Conservation (phyloP, 1,140 invertebrate genomes). For the Temnothorax nylanderi region DNA sequence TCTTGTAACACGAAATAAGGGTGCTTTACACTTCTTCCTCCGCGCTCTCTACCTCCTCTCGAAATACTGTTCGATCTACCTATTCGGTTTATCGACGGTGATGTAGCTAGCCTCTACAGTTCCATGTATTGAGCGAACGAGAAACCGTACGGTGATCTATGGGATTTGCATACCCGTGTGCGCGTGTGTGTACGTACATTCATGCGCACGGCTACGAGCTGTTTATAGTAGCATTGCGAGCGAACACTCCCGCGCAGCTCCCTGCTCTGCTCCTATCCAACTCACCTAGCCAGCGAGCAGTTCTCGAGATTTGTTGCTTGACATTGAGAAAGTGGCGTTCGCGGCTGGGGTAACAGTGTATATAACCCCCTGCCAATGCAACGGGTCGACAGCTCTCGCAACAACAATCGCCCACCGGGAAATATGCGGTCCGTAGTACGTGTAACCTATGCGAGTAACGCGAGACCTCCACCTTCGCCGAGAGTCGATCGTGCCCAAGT, state of each 20-base stretch:
- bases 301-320: conserved; percentile 74
- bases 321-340: conserved; percentile 74
- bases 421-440: conserved; percentile 5
- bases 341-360: conserved; percentile 30
- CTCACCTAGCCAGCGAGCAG: not conserved
- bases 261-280: not conserved
- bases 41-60: not conserved
- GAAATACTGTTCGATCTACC: conserved; percentile 36
- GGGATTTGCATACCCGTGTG: not conserved
- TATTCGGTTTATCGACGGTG: not conserved
- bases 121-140: not conserved
- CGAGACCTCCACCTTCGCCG: conserved; percentile 27
- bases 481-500: conserved; percentile 41
- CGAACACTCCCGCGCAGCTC: not conserved
- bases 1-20: conserved; percentile 42
- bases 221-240: conserved; percentile 12
- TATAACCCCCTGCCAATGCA: conserved; percentile 30
- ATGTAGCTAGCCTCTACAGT: conserved; percentile 16
- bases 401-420: conserved; percentile 62
- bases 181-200: not conserved
- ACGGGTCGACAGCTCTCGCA: conserved; percentile 39
- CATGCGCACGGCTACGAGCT: not conserved
- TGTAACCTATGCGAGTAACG: not conserved
- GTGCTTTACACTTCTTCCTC: conserved; percentile 28
- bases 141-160: conserved; percentile 62